Conservation (phyloP, 1,140 invertebrate genomes). For the Macrostomum lignano region DNA sequence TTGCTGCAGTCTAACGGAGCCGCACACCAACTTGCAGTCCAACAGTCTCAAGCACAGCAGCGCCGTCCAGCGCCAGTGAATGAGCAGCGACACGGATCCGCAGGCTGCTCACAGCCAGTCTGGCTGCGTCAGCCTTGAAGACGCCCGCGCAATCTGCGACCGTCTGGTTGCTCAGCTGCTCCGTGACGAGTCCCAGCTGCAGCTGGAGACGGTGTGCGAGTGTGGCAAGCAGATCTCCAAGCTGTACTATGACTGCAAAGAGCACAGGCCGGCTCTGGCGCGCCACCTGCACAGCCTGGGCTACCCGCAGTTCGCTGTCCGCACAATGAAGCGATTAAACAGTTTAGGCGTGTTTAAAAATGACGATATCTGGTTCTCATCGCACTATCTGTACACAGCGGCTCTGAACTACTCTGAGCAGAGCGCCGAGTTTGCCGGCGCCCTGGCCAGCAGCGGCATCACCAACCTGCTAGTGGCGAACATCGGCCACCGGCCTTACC, state of each 20-base stretch:
- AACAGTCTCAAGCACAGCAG: too few relatives aligned
- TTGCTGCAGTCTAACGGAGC: too few relatives aligned
- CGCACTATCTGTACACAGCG: slow-evolving; percentile 18
- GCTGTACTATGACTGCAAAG: slow-evolving; percentile 5
- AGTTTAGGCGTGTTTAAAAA: slow-evolving; percentile 20
- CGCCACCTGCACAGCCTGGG: not conserved
- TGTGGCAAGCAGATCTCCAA: slow-evolving; percentile 3
- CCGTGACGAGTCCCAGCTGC: too few relatives aligned
- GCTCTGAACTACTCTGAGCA: slow-evolving; percentile 20
- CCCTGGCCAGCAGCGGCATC: slow-evolving; percentile 14
- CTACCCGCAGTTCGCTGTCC: slow-evolving; percentile 13
- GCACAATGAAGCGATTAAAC: slow-evolving; percentile 17
- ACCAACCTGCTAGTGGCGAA: slow-evolving; percentile 15
- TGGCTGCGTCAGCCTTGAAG: too few relatives aligned
- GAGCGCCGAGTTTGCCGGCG: slow-evolving; percentile 14
- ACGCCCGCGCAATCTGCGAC: too few relatives aligned
- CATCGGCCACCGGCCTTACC: slow-evolving; percentile 18
- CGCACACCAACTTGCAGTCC: too few relatives aligned
- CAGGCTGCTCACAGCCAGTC: too few relatives aligned
- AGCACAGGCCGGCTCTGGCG: not conserved
- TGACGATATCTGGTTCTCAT: slow-evolving; percentile 21
- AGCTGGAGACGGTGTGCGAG: slow-evolving; percentile 4
- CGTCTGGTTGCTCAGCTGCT: too few relatives aligned
- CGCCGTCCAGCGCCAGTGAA: too few relatives aligned
- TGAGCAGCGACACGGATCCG: too few relatives aligned